phyloP scores from a whole-genome alignment of 2,113 vertebrate species.

The Engystomops pustulosus region DNA sequence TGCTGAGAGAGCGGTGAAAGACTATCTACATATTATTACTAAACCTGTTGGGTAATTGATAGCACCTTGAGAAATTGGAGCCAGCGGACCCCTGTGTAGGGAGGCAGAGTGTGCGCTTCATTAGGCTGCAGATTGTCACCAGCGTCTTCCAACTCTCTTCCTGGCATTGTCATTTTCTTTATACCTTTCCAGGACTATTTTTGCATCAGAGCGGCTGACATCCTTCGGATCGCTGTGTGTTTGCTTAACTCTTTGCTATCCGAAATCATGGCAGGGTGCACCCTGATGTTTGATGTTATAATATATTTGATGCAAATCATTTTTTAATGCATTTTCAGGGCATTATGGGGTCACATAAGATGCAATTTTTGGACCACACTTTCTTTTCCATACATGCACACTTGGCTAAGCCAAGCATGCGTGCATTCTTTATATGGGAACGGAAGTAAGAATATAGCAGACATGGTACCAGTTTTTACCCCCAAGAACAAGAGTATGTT shows the following conservation, averaged over 20 bases:
- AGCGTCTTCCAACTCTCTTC: neutral
- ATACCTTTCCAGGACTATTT: conserved; percentile 40
- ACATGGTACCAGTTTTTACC: too few relatives aligned
- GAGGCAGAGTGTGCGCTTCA: neutral
- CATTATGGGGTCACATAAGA: too few relatives aligned
- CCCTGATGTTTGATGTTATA: too few relatives aligned
- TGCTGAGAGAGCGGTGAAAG: conserved; percentile 24
- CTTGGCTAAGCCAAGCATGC: too few relatives aligned
- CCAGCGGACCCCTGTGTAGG: neutral
- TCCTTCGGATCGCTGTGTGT: neutral
- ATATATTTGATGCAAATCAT: too few relatives aligned
- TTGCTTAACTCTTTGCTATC: conserved; percentile 21
- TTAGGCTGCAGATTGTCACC: conserved; percentile 30
- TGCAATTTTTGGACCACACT: too few relatives aligned
- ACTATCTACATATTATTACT: conserved; percentile 21
- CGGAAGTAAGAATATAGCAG: too few relatives aligned
- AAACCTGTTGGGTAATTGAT: neutral
- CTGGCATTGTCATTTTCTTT: conserved; percentile 38
- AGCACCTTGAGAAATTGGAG: neutral
- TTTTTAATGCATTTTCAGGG: too few relatives aligned
- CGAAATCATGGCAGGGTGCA: neutral
- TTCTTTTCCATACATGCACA: too few relatives aligned
- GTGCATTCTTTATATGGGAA: too few relatives aligned
- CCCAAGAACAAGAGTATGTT: too few relatives aligned
- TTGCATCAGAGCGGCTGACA: neutral